Evolutionary conservation across 2,888 invertebrate genomes (phyloP).

Genomic region (Lycophotia porphyrea): DNA sequence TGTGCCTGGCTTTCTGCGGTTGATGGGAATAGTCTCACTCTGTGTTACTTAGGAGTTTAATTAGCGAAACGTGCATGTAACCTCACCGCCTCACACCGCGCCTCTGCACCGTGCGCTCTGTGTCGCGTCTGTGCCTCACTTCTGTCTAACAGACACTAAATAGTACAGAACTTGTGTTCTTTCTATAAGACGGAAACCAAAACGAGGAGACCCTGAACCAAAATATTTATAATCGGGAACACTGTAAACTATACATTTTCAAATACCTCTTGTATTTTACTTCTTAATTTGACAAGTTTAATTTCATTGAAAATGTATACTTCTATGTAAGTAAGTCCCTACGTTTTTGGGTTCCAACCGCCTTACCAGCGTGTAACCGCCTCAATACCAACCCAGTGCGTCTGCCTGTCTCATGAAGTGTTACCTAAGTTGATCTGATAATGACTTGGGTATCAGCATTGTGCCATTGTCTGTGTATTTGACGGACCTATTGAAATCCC

Average conservation of each 20-base stretch:
- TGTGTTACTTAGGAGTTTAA: background rate
- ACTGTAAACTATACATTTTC: background rate
- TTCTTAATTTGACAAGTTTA: background rate
- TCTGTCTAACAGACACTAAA: background rate
- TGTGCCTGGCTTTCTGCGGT: background rate
- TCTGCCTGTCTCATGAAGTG: slow-evolving; percentile 69
- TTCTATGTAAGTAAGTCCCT: background rate
- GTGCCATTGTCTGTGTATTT: slow-evolving; percentile 71
- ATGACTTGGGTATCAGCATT: slow-evolving; percentile 71
- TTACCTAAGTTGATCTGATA: slow-evolving; percentile 77
- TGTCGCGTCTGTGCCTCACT: too few relatives aligned
- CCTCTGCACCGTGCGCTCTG: too few relatives aligned
- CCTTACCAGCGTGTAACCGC: slow-evolving; percentile 3
- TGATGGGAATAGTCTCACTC: background rate
- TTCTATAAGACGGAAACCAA: background rate
- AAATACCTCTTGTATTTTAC: background rate
- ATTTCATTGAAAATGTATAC: background rate
- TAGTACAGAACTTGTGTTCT: too few relatives aligned
- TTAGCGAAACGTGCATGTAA: background rate
- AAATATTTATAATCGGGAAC: background rate
- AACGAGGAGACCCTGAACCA: background rate
- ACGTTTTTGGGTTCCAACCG: slow-evolving; percentile 25
- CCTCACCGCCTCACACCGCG: too few relatives aligned
- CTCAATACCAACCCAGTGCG: slow-evolving; percentile 50
- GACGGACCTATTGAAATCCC: slow-evolving; percentile 71